Conservation (phyloP, 2,113 vertebrate genomes). For the Piaya cayana region DNA sequence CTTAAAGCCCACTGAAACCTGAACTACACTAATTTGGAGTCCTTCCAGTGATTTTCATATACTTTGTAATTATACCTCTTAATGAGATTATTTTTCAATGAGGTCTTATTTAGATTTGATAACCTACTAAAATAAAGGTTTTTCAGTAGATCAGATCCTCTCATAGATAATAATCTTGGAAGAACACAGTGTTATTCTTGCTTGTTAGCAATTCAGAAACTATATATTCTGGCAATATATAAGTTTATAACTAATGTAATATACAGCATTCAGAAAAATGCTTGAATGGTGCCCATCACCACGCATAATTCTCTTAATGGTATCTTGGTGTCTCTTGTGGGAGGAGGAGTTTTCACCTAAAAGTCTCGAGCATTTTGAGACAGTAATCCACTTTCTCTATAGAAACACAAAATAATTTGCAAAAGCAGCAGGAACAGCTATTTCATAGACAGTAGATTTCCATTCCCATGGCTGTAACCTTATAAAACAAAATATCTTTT, state of each 20-base stretch:
- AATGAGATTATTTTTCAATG: not conserved
- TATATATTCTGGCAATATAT: not conserved
- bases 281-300: not conserved
- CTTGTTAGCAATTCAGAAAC: not conserved
- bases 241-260: not conserved
- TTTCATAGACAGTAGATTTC: not conserved
- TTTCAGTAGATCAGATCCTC: not conserved
- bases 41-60: not conserved
- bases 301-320: not conserved
- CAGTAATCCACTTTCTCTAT: not conserved
- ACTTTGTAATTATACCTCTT: not conserved
- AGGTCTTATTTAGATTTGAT: not conserved
- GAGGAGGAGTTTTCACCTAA: not conserved
- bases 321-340: not conserved
- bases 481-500: not conserved
- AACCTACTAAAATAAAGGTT: not conserved
- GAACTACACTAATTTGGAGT: not conserved
- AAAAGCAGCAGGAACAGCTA: not conserved
- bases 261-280: not conserved
- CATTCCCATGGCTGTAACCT: not conserved
- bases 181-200: no score
- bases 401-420: not conserved
- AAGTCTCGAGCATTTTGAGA: not conserved
- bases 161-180: not conserved
- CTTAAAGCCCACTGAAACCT: not conserved